Evolutionary conservation across 2,797 vertebrate species (phyloP), one percentile per base, ranked within the genome.

Genomic region (Balearica regulorum): DNA sequence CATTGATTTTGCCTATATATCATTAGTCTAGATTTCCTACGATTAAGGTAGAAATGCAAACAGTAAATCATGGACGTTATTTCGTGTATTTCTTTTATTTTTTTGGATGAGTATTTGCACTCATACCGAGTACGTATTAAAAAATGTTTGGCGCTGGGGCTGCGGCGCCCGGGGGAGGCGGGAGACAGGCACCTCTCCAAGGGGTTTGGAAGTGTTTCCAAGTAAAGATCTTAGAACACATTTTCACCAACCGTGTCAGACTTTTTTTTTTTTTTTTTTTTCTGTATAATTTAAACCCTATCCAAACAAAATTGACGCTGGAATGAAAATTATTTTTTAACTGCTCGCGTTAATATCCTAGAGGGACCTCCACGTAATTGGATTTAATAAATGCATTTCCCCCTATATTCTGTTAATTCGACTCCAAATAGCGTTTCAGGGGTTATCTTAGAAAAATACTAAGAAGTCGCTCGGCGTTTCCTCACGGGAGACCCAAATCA

Each of bases 361-460:
- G 82, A 97, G 97, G 95, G 94, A 96, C 60, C 48, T 48, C 16
- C 72, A 37, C 48, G 11, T 97, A 97, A 97, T 96, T 96, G 96
- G 87, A 96, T 96, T 97, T 97, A 97, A 93, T n/a, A 93, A 97
- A 97, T 96, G 89, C 93, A 80, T 97, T 95, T 58, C 92, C 90
- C 87, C 92, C 62, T 72, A 44, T 70, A 87, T 94, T 90, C 83
- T 94, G 92, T 90, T 97, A 75, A 79, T 97, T 97, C 94, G 83
- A 82, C 95, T 96, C 96, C 93, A 80, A 96, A 93, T 13, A 70
- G 92, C 93, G 72, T 97, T 95, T 89, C 94, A 95, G 94, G 96
- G 91, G 57, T 97, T 96, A 96, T 94, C 72, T 92, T 37, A 85
- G 89, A 75, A 94, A 84, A 95, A 89, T 44, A 28, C 29, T 13